These are phyloP conservation scores for Allochrocebus solatus DNA, from an alignment of 2,797 vertebrate genomes.

Conservation along the genomic window DNA sequence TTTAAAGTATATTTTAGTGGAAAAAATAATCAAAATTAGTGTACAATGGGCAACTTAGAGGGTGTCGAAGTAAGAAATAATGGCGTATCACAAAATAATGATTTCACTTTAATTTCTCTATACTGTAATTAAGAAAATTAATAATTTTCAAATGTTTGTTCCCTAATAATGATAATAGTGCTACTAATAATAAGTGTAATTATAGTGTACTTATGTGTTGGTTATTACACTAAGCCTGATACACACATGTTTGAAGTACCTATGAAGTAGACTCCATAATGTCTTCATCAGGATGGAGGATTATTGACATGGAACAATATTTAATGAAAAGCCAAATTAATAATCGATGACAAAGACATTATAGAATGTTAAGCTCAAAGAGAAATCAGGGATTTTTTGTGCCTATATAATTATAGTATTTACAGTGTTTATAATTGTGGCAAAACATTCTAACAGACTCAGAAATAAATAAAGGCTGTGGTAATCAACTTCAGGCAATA, in stretches of 20 bases:
- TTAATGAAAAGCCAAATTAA: background rate
- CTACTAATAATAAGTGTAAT: background rate
- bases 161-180: background rate
- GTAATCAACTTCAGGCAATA: background rate
- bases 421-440: background rate
- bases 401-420: background rate
- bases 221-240: background rate
- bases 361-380: background rate
- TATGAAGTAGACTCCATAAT: background rate
- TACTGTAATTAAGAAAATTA: background rate
- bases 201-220: background rate
- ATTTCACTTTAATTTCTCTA: background rate
- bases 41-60: background rate
- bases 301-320: background rate
- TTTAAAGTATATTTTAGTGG: background rate
- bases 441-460: background rate
- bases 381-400: background rate
- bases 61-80: background rate
- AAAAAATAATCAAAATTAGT: background rate
- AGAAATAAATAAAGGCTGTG: background rate
- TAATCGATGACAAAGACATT: background rate
- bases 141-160: background rate
- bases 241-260: too few relatives aligned
- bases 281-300: background rate
- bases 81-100: background rate